Evolutionary conservation across 1,140 invertebrate species (phyloP).

Genomic region (Drosophila teissieri): DNA sequence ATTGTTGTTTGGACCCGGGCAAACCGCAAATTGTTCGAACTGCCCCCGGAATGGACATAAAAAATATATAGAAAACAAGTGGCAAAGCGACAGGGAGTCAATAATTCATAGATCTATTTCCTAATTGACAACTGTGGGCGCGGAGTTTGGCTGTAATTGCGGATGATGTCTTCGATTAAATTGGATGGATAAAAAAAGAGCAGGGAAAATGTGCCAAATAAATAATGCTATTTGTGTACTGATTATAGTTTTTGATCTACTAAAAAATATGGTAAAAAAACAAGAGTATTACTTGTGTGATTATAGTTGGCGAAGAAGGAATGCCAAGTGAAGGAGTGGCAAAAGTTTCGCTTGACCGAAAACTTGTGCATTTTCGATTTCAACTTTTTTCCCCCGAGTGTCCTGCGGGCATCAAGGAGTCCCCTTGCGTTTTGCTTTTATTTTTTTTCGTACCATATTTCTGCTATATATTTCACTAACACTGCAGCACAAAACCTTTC

Average conservation of each 20-base stretch:
- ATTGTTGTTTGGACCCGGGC: slow-evolving; percentile 45
- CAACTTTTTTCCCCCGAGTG: slow-evolving; percentile 28
- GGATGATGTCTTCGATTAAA: slow-evolving; percentile 31
- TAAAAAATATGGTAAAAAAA: too few species aligned
- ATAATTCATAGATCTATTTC: slow-evolving; percentile 54
- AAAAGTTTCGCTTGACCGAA: slow-evolving; percentile 23
- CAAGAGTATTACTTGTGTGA: too few species aligned
- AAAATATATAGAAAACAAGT: slow-evolving; percentile 19
- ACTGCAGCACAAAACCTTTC: not conserved
- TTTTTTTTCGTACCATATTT: too few species aligned
- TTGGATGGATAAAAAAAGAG: slow-evolving; percentile 12
- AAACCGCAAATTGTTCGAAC: slow-evolving; percentile 74
- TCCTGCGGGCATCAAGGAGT: slow-evolving; percentile 12
- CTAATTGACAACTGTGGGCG: slow-evolving; percentile 47
- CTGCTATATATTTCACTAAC: not conserved
- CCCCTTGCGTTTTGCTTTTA: not conserved
- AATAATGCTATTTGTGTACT: not conserved
- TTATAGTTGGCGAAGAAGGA: not conserved
- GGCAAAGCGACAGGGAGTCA: slow-evolving; percentile 56
- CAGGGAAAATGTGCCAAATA: not conserved
- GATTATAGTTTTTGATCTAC: too few species aligned
- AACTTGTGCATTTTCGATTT: slow-evolving; percentile 48
- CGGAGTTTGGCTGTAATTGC: slow-evolving; percentile 31
- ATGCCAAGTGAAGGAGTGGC: not conserved
- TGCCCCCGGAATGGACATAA: slow-evolving; percentile 64